Conservation (phyloP, 2,797 vertebrate genomes). For the Chaenodraco wilsoni region DNA sequence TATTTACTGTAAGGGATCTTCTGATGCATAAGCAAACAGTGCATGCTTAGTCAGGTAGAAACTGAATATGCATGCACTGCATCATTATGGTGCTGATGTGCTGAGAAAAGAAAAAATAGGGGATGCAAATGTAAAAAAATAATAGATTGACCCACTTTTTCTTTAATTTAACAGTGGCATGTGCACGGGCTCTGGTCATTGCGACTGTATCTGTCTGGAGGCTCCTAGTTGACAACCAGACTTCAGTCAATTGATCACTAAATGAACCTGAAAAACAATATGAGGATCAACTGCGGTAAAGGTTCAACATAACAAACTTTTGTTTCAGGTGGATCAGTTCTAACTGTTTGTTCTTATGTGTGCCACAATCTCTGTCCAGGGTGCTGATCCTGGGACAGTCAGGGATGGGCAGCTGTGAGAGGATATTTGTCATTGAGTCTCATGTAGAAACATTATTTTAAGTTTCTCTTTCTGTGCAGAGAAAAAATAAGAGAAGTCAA, state of each 20-base stretch:
- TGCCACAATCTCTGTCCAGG: constrained; percentile 66
- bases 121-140: neutral
- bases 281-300: constrained; percentile 4
- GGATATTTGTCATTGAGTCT: constrained; percentile 9
- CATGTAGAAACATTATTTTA: too few species aligned
- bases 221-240: neutral
- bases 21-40: neutral
- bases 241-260: neutral
- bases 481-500: too few species aligned
- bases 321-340: constrained; percentile 23
- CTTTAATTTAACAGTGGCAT: neutral
- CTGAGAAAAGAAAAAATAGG: neutral
- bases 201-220: neutral
- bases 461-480: too few species aligned
- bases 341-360: constrained; percentile 36
- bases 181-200: neutral
- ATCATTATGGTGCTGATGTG: constrained; percentile 14
- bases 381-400: constrained; percentile 64
- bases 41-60: neutral
- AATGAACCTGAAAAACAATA: constrained; percentile 1
- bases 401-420: constrained; percentile 20
- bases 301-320: constrained; percentile 5
- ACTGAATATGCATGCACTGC: neutral
- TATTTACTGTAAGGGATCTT: constrained; percentile 5
- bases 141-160: neutral